Evolutionary conservation across 2,113 vertebrate genomes (phyloP), one percentile per base, ranked within the genome.

Genomic region (Nerophis ophidion): DNA sequence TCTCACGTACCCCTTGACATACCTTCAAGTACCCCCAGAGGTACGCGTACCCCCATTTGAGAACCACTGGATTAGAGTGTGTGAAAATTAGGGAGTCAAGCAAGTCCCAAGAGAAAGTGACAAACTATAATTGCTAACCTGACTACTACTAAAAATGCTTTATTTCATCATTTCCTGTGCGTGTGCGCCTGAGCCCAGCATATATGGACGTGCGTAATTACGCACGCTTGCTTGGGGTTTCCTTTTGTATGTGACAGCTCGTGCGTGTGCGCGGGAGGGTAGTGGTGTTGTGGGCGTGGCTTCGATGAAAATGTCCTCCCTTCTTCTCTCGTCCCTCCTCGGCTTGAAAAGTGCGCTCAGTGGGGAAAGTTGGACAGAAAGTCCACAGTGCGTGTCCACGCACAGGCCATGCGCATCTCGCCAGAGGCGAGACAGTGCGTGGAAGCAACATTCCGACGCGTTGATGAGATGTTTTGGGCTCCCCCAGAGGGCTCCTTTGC

Each of bases 251-350:
- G 11, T n/a, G 3, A 8, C 16, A 1, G 14, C 10, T 14, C 0
- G 19, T 4, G 34, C 3, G 13, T 5, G 15, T 8, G 14, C 36
- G 48, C 5, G 19, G 13, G 34, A 0, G 19, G 2, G 40, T 26
- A 7, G 16, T 2, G 13, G n/a, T 4, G 35, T 16, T 38, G 40
- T 62, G 71, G 83, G 82, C 75, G 83, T 78, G 84, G 86, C 74
- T 40, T 75, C 36, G 57, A 17, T 51, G 56, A 44, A 57, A 66
- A 56, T 68, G 5, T 10, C 17, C 13, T 17, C 60, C 44, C n/a
- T 54, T 52, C 12, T 45, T 19, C 55, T 64, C 5, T 44, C 16
- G 13, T 49, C 57, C 61, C 56, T 66, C 63, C 61, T 61, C 19
- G 57, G 48, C 64, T 72, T 74, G 55, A 68, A 68, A 85, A 76